Evolutionary conservation across 2,888 invertebrate species (phyloP), one percentile per base, ranked within the genome.

Genomic region (Barypeithes pellucidus): DNA sequence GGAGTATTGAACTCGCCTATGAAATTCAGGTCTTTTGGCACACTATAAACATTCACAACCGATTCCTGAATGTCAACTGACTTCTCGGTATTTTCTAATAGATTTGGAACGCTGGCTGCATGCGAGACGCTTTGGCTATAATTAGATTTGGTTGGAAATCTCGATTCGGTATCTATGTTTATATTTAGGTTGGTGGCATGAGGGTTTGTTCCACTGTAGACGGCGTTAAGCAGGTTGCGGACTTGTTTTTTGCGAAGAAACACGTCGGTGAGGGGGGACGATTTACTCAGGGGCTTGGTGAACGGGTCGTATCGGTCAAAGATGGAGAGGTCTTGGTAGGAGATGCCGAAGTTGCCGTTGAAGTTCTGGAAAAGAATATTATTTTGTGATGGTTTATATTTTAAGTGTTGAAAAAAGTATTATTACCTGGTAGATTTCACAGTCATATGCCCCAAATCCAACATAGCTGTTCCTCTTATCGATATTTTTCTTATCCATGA

Each of bases 21-120:
- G 79, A 92, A 88, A 87, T 92, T 90, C 76, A 92, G 87, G 82
- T 91, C 90, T 81, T 91, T 91, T 80, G 92, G 92, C 72, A 92
- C 89, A 81, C 90, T 90, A 52, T 68, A 78, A 52, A 77, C 79
- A 59, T 66, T 69, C 18, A 62, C 67, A 14, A 73, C 72, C 65
- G 66, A 61, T 29, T 69, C 66, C 47, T 61, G 73, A 72, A 74
- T 67, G 61, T 76, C 77, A 71, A 72, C 78, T 68, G 76, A 22
- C 52, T 63, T 61, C 39, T 60, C 70, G 50, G 62, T 69, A 39
- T 36, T 69, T 63, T 77, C 77, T 24, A 82, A 78, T 77, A 86
- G 80, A 82, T 85, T 84, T 73, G 86, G 86, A 81, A 85, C 86
- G 80, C 86, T 86, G 3, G 74, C 73, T 18, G 76, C 76, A 68